A percentile compares a stretch with the other conserved stretches of the same genome.
Conservation (phyloP, 2,888 invertebrate species). For the Noctuana brunneofusca region DNA sequence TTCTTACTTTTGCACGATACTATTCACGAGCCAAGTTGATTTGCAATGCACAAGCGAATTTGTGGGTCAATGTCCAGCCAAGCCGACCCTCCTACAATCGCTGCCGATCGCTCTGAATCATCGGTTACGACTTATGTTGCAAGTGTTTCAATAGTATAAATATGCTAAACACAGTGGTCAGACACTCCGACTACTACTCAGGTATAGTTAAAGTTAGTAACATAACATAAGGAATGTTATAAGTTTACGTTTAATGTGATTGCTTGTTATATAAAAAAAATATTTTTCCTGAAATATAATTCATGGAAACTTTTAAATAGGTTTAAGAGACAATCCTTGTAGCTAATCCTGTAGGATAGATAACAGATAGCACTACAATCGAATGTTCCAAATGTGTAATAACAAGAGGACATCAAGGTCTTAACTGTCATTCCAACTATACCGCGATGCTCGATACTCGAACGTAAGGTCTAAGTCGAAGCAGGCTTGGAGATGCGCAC, state of each 20-base stretch:
- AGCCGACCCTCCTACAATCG: conserved; percentile 39
- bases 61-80: conserved; percentile 54
- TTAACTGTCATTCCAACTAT: conserved; percentile 60
- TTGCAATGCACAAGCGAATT: conserved; percentile 40
- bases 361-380: neutral
- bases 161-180: conserved; percentile 13
- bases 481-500: conserved; percentile 16
- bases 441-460: neutral
- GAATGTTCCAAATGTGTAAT: neutral
- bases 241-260: too few species aligned
- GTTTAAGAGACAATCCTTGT: too few species aligned
- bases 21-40: conserved; percentile 19
- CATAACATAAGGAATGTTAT: too few species aligned
- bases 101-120: conserved; percentile 18
- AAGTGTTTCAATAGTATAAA: neutral
- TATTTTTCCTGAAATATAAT: too few species aligned
- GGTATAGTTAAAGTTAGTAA: too few species aligned
- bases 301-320: neutral
- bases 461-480: neutral
- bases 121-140: conserved; percentile 15
- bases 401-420: conserved; percentile 59
- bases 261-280: too few species aligned
- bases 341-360: too few species aligned
- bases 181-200: too few species aligned
- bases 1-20: neutral